Base-by-base conservation (phyloP, 2,113 vertebrate genomes). In the Stigmatopora argus region DNA sequence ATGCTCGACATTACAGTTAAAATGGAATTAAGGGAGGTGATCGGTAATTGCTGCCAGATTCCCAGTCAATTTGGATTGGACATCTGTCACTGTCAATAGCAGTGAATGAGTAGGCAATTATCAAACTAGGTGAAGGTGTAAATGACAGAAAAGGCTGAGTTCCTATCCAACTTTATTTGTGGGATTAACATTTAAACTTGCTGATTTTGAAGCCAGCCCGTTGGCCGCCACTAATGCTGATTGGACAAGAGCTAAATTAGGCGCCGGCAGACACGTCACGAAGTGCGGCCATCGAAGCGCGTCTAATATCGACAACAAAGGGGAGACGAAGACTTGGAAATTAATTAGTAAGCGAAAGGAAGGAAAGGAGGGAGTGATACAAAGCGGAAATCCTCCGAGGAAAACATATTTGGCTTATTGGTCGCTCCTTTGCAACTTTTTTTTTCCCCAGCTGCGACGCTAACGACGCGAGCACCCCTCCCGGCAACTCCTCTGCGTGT, bases 351-450 rank as follows among this genome's bases (percentile, higher is more conserved):
- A 52, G 46, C 67, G 41, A 51, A 65, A 63, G 55, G 66, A 49
- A 74, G 56, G 69, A 68, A 66, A 53, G 73, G 53, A 18, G 64
- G 63, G 35, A 77, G 64, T 74, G 53, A 76, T 80, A 72, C 64
- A 77, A 82, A 79, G 72, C 67, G 63, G 57, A 64, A 79, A 70
- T 67, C 64, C 85, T 79, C 66, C 0, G 2, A 83, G 82, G 78
- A 67, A 66, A 72, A 73, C 75, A 67, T 75, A 55, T 68, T 70
- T 13, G 18, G 67, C 75, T 74, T 64, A 46, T 61, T 62, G 55
- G 47, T 75, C 31, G 53, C 53, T 56, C 23, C 53, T 56, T 3
- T 81, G 72, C 71, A 78, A 79, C 72, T 74, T 57, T 67, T 82
- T 23, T 5, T 23, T 12, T 21, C 11, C 19, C 51, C 51, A 78